Evolutionary conservation across 1,140 invertebrate genomes (phyloP), one percentile per base, ranked within the genome.

Genomic region (Bombus turneri): DNA sequence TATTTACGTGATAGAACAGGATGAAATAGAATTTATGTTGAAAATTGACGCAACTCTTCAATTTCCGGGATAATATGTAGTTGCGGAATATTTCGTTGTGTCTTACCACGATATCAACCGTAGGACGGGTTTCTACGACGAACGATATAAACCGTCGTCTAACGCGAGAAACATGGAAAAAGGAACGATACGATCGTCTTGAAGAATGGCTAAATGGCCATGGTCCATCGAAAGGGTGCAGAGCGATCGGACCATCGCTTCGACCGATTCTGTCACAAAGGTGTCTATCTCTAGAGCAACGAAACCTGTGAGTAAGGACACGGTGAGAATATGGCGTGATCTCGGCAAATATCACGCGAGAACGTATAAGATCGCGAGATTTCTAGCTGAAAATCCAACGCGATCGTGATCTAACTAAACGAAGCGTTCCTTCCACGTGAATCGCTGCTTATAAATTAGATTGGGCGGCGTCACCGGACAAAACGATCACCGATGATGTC

Each of bases 361-460:
- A 59, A 59, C 37, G 25, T 39, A 59, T 22, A 25, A 37, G 25
- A 37, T 59, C 2, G 47, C 5, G 47, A 76, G 74, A 76, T 76
- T 76, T 76, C 37, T 34, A 5, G 73, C 43, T 59, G 74, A 8
- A 76, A 59, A 76, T 15, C 8, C 53, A 4, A 76, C 53, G 57
- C 75, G 37, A 59, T 39, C 15, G 43, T 18, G 15, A 47, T 47
- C 43, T 47, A 47, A 18, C 43, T 47, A 39, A 31, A n/a, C 18
- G 41, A 47, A 82, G 43, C 71, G 53, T 18, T 28, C 22, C 28
- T 57, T 37, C 12, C 34, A 39, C 34, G 15, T 18, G 1, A 34
- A 43, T 64, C 80, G 57, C 28, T 18, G 37, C 18, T 41, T 79
- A 71, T 79, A 79, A 84, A 84, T 78, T 78, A 66, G 47, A 79